A percentile compares a stretch with the other conserved stretches of the same genome.
Evolutionary conservation across 2,113 vertebrate genomes (phyloP).

Genomic region (Engystomops pustulosus): DNA sequence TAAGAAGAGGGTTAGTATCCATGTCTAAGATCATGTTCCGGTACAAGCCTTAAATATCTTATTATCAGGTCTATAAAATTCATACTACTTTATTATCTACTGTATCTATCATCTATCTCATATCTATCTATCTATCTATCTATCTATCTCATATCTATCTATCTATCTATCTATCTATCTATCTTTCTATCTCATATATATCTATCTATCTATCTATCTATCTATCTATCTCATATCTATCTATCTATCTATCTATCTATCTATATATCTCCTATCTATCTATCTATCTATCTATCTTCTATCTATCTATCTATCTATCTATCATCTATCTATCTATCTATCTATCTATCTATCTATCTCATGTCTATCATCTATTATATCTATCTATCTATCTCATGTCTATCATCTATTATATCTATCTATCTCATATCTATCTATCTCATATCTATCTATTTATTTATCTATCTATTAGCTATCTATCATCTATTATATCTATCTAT

Average conservation of each 20-base stretch:
- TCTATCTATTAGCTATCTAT: too few species aligned
- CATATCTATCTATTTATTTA: too few species aligned
- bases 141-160: background rate
- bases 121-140: background rate
- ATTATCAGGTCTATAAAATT: too few species aligned
- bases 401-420: too few species aligned
- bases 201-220: background rate
- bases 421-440: too few species aligned
- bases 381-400: too few species aligned
- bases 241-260: too few species aligned
- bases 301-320: background rate
- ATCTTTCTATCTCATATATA: background rate
- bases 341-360: background rate
- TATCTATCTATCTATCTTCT: background rate
- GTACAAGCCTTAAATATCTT: background rate
- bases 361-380: too few species aligned
- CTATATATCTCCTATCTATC: background rate
- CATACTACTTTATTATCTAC: too few species aligned
- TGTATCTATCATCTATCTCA: background rate
- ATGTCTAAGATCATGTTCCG: background rate
- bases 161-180: conserved; percentile 3
- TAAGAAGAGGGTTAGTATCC: conserved; percentile 17
- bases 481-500: background rate
- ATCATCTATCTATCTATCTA: background rate
- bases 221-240: background rate